Base-by-base conservation (phyloP, 2,888 invertebrate species). In the Lagria hirta region DNA sequence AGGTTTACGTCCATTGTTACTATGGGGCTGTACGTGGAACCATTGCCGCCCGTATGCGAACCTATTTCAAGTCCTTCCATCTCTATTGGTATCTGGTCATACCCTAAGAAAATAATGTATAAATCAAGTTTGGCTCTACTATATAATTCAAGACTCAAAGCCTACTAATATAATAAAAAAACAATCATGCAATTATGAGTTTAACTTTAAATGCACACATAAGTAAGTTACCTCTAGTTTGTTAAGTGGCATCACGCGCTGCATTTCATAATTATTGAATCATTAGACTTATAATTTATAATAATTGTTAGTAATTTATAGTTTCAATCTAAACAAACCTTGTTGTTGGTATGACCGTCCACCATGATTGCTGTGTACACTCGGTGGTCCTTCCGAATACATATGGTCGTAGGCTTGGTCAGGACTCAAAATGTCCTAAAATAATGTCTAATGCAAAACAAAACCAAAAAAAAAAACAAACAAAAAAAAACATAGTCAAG, bases 41-140 rank as follows among this genome's bases (percentile, higher is more conserved):
- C 77, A 22, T 84, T 84, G 42, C 76, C 77, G 12, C 84, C 84
- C 60, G 84, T 84, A 58, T 77, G 78, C 42, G 77, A 76, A 68
- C 89, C 90, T 68, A 94, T 88, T 71, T 94, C 94, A 66, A 95
- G 77, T 55, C 92, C 93, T 45, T 94, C 91, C 91, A 94, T 91
- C 78, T 93, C 92, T 85, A 94, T 88, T 81, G 93, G 94, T 83
- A 94, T 86, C 82, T 92, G 90, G 83, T 94, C 94, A 86, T 92
- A 95, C 80, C 92, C 94, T 92, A 77, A 11, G 69, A 66, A 27
- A 37, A 16, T n/a, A n/a, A n/a, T n/a, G n/a, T n/a, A n/a, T n/a
- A n/a, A n/a, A n/a, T n/a, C n/a, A n/a, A n/a, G n/a, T n/a, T n/a
- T n/a, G n/a, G n/a, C n/a, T n/a, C n/a, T n/a, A n/a, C n/a, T n/a